Base-by-base conservation (phyloP, 2,797 vertebrate genomes). In the Parambassis ranga region DNA sequence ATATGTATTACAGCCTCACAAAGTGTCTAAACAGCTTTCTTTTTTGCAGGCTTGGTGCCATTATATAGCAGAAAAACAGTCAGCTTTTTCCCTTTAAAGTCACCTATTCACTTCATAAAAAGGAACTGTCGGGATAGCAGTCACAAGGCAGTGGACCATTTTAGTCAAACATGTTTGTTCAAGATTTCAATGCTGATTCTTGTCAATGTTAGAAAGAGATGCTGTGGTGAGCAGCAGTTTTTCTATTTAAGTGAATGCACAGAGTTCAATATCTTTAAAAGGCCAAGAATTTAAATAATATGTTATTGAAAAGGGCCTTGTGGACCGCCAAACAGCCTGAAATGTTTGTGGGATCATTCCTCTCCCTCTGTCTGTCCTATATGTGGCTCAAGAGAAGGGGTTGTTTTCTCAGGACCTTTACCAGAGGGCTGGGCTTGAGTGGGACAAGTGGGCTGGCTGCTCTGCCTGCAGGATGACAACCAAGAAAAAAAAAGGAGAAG, bases 281-380 rank as follows among this genome's bases (percentile, higher is more conserved):
- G 60, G 59, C 58, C 65, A 86, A 65, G 85, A 84, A 85, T 90
- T 79, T 82, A 82, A 91, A 87, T 87, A 23, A 87, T 37, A 88
- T 68, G 75, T 84, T 81, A 67, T 60, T 77, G 65, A 77, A 71
- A 52, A 43, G 20, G 50, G 36, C 13, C 4, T 24, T 33, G 27
- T 8, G n/a, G 71, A 13, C 48, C 73, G 70, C 76, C 73, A 86
- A 82, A 65, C 73, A 71, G 75, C 63, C 81, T 80, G 66, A 83
- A 82, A 83, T 78, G 66, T 66, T 78, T 89, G 83, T 77, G 85
- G 82, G 67, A 75, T 78, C 57, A 38, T 51, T 78, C 62, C 60
- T 47, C 67, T 87, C 64, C 26, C 11, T 69, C 51, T 61, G 63
- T 69, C 51, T 61, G 63, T 66, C 57, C 66, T 75, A 67, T 68